A percentile compares a stretch with the other conserved stretches of the same genome.
Evolutionary conservation across 2,888 invertebrate genomes (phyloP).

Genomic region (Merodon equestris): DNA sequence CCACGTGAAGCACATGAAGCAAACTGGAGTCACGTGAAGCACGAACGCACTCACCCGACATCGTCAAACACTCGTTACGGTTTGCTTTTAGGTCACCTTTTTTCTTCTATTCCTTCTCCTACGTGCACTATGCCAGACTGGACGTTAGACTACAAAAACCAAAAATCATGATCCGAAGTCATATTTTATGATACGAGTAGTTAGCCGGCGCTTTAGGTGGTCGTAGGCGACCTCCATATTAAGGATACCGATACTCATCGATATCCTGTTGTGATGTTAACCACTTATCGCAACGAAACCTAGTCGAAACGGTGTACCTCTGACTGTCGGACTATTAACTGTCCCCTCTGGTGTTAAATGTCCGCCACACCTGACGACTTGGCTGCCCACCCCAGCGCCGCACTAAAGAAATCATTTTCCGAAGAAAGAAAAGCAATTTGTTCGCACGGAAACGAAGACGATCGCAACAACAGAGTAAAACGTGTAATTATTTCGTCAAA

Average conservation of each 20-base stretch:
- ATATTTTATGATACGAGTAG: not conserved
- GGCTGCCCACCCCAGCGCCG: too few species aligned
- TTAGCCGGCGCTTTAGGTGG: not conserved
- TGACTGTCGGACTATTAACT: constrained; percentile 2
- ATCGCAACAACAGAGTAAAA: not conserved
- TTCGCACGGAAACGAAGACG: constrained; percentile 30
- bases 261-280: constrained; percentile 16
- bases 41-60: constrained; percentile 22
- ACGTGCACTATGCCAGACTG: not conserved
- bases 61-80: constrained; percentile 22
- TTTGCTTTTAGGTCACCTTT: constrained; percentile 26
- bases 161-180: constrained; percentile 4
- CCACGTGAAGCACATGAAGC: not conserved
- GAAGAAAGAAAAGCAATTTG: constrained; percentile 13
- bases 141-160: not conserved
- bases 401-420: too few species aligned
- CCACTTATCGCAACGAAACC: constrained; percentile 11
- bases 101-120: constrained; percentile 11
- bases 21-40: constrained; percentile 26
- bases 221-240: not conserved
- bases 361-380: constrained; percentile 30
- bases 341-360: constrained; percentile 6
- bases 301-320: too few species aligned
- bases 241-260: constrained; percentile 5
- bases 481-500: constrained; percentile 52